A percentile compares a stretch with the other conserved stretches of the same genome.
Conservation (phyloP, 2,797 vertebrate species). For the Chaetophractus vellerosus region DNA sequence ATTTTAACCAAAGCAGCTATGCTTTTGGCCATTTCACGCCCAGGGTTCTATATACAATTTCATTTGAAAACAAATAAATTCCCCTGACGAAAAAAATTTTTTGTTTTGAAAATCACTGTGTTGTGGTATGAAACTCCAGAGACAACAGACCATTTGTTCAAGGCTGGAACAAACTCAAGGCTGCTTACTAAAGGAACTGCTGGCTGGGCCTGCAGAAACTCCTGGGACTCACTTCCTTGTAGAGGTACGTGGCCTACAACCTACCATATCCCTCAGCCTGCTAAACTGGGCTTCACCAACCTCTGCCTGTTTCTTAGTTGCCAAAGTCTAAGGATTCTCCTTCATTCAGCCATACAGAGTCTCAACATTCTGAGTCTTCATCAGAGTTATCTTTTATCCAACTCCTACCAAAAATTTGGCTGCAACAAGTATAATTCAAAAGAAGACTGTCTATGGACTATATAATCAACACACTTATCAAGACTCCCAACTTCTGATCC, state of each 20-base stretch:
- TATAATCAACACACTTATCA: neutral
- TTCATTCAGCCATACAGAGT: neutral
- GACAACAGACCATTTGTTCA: conserved; percentile 49
- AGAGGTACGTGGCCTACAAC: neutral
- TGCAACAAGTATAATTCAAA: neutral
- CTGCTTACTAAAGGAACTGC: neutral
- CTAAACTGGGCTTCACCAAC: neutral
- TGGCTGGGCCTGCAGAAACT: neutral
- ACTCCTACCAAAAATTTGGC: neutral
- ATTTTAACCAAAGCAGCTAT: neutral
- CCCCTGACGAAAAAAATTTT: neutral
- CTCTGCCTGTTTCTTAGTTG: neutral
- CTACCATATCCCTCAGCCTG: neutral
- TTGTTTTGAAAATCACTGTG: conserved; percentile 51
- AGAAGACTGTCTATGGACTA: neutral
- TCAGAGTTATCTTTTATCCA: neutral
- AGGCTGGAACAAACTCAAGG: conserved; percentile 52
- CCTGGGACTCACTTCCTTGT: neutral
- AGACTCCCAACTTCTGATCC: neutral
- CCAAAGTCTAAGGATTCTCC: neutral
- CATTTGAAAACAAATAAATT: conserved; percentile 59
- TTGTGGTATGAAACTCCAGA: neutral
- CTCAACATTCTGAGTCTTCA: neutral
- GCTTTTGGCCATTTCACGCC: neutral
- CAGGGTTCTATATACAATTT: neutral